phyloP scores from a whole-genome alignment of 2,113 vertebrate species.

The Steatornis caripensis region DNA sequence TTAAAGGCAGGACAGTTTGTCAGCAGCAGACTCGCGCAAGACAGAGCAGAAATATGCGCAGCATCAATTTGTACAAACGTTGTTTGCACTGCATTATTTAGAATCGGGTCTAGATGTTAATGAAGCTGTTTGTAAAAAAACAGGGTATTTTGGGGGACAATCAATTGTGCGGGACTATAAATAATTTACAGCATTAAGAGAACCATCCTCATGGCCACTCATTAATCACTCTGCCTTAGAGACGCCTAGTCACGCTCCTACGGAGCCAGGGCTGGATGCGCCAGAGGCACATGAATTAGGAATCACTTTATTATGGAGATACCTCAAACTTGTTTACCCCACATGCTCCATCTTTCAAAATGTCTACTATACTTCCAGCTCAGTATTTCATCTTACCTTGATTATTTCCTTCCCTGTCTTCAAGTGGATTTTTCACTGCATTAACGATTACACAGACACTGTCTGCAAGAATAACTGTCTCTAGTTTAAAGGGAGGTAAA shows the following conservation, averaged over 20 bases:
- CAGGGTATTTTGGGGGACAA: conserved; percentile 39
- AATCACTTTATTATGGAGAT: conserved; percentile 41
- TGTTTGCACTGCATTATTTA: not conserved
- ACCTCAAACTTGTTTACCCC: conserved; percentile 41
- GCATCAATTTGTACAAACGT: not conserved
- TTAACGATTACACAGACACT: not conserved
- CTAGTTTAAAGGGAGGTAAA: not conserved
- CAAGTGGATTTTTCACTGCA: not conserved
- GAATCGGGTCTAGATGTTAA: conserved; percentile 4
- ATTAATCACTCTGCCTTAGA: not conserved
- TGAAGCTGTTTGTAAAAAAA: conserved; percentile 30
- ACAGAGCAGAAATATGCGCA: rapidly evolving
- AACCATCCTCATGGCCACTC: not conserved
- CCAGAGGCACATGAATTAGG: conserved; percentile 25
- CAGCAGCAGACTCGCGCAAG: not conserved
- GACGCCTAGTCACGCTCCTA: not conserved
- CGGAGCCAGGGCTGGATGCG: not conserved
- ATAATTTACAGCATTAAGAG: conserved; percentile 39
- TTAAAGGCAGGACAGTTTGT: not conserved
- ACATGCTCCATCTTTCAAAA: conserved; percentile 20
- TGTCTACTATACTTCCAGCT: not conserved
- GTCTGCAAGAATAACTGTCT: not conserved
- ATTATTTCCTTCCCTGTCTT: not conserved
- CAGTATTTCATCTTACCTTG: not conserved
- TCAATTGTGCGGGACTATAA: conserved; percentile 29